These are phyloP conservation scores for Enteromius fasciolatus DNA, from an alignment of 2,797 vertebrate genomes.

Conservation along the genomic window DNA sequence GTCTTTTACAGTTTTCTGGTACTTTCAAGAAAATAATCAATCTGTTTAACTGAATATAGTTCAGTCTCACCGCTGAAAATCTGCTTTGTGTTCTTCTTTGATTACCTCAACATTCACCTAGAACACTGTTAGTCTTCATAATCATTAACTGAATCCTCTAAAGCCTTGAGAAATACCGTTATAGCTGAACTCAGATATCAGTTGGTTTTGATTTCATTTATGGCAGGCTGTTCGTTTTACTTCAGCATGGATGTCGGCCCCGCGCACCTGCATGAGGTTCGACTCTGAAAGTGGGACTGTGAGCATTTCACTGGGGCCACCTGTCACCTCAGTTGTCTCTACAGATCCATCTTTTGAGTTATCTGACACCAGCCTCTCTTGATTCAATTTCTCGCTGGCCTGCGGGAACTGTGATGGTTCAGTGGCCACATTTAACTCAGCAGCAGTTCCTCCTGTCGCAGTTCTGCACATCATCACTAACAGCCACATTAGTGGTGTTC, in stretches of 20 bases:
- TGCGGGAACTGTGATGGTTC: conserved; percentile 34
- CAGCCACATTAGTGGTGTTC: conserved; percentile 13
- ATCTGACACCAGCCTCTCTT: conserved; percentile 34
- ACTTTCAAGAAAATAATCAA: not conserved
- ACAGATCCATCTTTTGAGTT: conserved; percentile 40
- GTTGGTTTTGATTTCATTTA: conserved; percentile 27
- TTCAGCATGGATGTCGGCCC: conserved; percentile 5
- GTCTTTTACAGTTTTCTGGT: not conserved
- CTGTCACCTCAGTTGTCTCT: conserved; percentile 31
- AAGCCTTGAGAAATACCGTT: not conserved
- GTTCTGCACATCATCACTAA: conserved; percentile 34
- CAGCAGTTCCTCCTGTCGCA: conserved; percentile 10
- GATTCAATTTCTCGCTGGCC: conserved; percentile 24
- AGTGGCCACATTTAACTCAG: conserved; percentile 34
- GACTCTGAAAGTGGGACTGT: not conserved
- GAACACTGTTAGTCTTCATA: not conserved
- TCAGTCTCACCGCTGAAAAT: not conserved
- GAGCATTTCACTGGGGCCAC: conserved; percentile 7
- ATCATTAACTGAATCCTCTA: not conserved
- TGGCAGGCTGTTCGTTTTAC: conserved; percentile 20
- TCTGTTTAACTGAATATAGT: not conserved
- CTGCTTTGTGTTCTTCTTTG: not conserved
- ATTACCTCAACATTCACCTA: not conserved
- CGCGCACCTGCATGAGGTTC: not conserved
- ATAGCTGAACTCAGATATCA: conserved; percentile 17